These are phyloP conservation scores for Zaprionus camerounensis DNA, from an alignment of 1,140 invertebrate genomes.

Conservation along the genomic window DNA sequence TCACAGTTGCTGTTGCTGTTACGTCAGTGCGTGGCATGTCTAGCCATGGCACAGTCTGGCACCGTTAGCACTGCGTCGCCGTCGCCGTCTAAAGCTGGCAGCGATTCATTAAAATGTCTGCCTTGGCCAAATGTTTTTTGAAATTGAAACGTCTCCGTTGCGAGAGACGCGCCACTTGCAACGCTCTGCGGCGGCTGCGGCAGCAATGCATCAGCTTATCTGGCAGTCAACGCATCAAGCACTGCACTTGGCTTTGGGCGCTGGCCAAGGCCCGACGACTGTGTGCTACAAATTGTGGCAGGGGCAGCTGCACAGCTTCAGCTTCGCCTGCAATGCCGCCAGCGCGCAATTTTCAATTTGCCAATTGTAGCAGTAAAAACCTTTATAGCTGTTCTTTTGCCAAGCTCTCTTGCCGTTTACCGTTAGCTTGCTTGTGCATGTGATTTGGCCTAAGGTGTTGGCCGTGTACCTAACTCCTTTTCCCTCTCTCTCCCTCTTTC, in stretches of 20 bases:
- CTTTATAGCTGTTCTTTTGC: slow-evolving; percentile 69
- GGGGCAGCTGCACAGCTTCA: background rate
- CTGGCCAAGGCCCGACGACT: slow-evolving; percentile 24
- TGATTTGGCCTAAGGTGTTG: slow-evolving; percentile 77
- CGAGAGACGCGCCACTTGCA: slow-evolving; percentile 33
- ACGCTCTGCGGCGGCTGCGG: slow-evolving; percentile 15
- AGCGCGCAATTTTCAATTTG: slow-evolving; percentile 80
- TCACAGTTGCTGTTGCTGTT: slow-evolving; percentile 12
- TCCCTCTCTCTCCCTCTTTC: slow-evolving; percentile 19
- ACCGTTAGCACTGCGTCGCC: slow-evolving; percentile 52
- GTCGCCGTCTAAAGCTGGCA: slow-evolving; percentile 51
- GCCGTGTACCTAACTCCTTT: slow-evolving; percentile 33
- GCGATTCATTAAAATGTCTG: slow-evolving; percentile 80
- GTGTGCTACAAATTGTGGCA: slow-evolving; percentile 5
- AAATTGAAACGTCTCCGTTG: slow-evolving; percentile 79
- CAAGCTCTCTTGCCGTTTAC: slow-evolving; percentile 37
- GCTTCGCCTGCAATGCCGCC: slow-evolving; percentile 40
- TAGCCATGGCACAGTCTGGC: slow-evolving; percentile 49
- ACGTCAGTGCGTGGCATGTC: slow-evolving; percentile 52
- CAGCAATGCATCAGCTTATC: slow-evolving; percentile 27
- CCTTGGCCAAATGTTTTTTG: slow-evolving; percentile 62
- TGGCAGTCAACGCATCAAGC: slow-evolving; percentile 23
- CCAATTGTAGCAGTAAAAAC: slow-evolving; percentile 79
- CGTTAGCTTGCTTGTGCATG: slow-evolving; percentile 68
- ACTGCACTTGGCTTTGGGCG: slow-evolving; percentile 32